phyloP scores from a whole-genome alignment of 2,888 invertebrate species.

The Heliconius ethilla region DNA sequence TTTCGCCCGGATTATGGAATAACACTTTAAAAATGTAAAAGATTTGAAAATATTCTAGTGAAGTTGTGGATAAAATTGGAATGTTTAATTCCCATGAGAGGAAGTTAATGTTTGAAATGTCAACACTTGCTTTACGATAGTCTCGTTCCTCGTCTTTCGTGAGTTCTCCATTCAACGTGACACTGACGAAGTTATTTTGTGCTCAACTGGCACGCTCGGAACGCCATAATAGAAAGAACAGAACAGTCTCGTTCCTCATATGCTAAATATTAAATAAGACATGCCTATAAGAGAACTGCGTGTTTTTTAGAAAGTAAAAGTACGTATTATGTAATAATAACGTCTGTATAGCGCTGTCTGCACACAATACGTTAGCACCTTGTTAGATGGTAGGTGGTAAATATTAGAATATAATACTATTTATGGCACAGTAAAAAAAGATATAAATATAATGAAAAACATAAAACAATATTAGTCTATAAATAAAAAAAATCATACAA shows the following conservation, averaged over 20 bases:
- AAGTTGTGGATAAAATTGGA: background rate
- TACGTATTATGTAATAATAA: background rate
- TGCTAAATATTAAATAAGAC: background rate
- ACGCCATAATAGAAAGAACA: no score
- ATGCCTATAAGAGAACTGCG: background rate
- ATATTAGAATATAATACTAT: background rate
- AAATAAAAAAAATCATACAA: no score
- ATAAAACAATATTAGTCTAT: no score
- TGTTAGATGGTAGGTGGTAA: background rate
- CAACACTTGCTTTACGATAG: background rate
- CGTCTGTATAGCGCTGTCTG: background rate
- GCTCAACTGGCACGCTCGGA: no score
- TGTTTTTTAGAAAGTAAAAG: slow-evolving; percentile 19
- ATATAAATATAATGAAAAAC: no score
- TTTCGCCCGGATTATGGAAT: no score
- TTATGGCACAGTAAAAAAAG: no score
- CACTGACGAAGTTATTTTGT: no score
- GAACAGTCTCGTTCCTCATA: background rate
- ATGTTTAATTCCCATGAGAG: background rate
- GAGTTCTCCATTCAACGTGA: no score
- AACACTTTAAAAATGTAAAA: no score
- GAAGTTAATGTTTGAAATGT: background rate
- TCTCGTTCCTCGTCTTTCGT: background rate
- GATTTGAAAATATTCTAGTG: background rate
- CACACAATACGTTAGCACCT: background rate